phyloP scores from a whole-genome alignment of 2,888 invertebrate genomes.

The Ischnura elegans region DNA sequence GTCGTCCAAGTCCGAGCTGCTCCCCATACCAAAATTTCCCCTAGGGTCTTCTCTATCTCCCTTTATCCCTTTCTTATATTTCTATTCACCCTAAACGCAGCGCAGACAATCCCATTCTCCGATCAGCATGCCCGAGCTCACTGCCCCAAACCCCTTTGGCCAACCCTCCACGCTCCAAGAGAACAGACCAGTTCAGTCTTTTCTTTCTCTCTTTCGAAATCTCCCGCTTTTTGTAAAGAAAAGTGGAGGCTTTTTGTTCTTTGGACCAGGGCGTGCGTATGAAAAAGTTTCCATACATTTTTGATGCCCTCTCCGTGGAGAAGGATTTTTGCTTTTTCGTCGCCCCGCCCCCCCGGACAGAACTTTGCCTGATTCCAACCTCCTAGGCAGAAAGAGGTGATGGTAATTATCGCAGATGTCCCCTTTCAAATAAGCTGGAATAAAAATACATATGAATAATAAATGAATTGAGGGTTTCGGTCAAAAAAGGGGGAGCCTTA shows the following conservation, averaged over 20 bases:
- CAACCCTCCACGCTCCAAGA: not conserved
- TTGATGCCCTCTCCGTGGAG: constrained; percentile 46
- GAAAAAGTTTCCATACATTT: constrained; percentile 39
- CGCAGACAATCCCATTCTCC: too few species aligned
- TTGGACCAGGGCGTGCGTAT: constrained; percentile 11
- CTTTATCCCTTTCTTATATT: too few species aligned
- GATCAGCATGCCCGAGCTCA: not conserved
- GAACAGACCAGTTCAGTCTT: not conserved
- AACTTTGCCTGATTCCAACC: not conserved
- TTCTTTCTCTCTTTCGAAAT: constrained; percentile 14
- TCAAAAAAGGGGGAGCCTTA: not conserved
- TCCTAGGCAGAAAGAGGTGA: not conserved
- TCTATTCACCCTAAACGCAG: too few species aligned
- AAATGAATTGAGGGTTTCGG: not conserved
- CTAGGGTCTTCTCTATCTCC: not conserved
- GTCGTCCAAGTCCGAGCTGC: not conserved
- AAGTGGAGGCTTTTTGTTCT: constrained; percentile 40
- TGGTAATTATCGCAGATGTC: not conserved
- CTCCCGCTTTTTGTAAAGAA: constrained; percentile 41
- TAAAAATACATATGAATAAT: not conserved
- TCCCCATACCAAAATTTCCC: not conserved
- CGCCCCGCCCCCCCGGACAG: too few species aligned
- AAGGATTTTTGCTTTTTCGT: not conserved
- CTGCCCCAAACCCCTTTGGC: not conserved
- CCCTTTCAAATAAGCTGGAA: not conserved